These are phyloP conservation scores for Ametastegia equiseti DNA, from an alignment of 2,888 invertebrate species.

Conservation along the genomic window DNA sequence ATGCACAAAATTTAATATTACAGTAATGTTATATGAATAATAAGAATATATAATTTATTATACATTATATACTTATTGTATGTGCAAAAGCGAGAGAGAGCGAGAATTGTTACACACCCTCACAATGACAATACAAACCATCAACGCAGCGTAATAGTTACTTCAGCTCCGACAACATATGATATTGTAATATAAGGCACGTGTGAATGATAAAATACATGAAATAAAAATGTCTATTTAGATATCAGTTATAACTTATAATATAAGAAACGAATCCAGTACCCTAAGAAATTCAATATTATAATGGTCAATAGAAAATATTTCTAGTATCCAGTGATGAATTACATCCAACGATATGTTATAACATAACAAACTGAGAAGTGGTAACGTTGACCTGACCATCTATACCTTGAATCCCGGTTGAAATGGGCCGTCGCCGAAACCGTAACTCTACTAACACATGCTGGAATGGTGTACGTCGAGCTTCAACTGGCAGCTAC, in stretches of 20 bases:
- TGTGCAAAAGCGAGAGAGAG: not conserved
- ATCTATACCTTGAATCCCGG: too few species aligned
- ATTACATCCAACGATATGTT: not conserved
- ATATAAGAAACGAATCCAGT: not conserved
- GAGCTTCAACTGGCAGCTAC: too few species aligned
- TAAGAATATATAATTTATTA: slow-evolving; percentile 1
- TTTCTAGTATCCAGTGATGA: not conserved
- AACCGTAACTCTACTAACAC: too few species aligned
- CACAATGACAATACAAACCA: slow-evolving; percentile 47
- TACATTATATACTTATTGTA: not conserved
- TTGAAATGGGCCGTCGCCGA: too few species aligned
- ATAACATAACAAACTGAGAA: not conserved
- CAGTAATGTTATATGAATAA: not conserved
- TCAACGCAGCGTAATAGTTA: slow-evolving; percentile 23
- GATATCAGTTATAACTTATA: slow-evolving; percentile 4
- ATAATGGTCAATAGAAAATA: slow-evolving; percentile 4
- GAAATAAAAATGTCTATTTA: not conserved
- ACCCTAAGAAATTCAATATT: not conserved
- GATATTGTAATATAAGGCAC: not conserved
- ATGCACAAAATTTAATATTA: slow-evolving; percentile 11
- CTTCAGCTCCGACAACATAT: not conserved
- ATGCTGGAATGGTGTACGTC: too few species aligned
- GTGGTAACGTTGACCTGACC: not conserved
- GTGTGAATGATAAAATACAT: slow-evolving; percentile 30
- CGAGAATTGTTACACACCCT: slow-evolving; percentile 21